Evolutionary conservation across 2,113 vertebrate genomes (phyloP).

Genomic region (Pterocles orientalis): DNA sequence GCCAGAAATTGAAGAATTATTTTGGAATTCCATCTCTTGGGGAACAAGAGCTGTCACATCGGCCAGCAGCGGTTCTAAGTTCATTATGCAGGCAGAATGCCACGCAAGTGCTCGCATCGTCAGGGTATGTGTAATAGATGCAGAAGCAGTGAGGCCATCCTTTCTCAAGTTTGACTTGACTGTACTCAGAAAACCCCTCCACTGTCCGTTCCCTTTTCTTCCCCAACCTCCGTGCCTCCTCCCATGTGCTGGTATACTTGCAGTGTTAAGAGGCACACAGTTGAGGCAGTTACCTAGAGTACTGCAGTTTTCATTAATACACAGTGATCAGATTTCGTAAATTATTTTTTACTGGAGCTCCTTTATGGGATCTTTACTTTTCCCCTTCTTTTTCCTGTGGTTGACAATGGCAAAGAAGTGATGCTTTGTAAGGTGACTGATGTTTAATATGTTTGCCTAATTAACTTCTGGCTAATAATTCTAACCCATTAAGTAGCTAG

Average conservation of each 20-base stretch:
- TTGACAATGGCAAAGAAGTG: background rate
- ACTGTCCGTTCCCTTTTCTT: background rate
- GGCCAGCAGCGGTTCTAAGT: background rate
- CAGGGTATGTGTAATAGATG: background rate
- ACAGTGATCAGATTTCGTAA: rapidly evolving
- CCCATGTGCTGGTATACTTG: too few relatives aligned
- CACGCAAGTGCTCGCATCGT: background rate
- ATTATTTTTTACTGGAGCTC: background rate
- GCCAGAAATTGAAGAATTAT: background rate
- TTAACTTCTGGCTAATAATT: slow-evolving; percentile 87
- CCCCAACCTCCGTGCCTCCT: background rate
- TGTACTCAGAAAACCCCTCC: background rate
- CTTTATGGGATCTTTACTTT: background rate
- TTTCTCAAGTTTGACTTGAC: background rate
- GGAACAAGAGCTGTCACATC: background rate
- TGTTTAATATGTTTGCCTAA: slow-evolving; percentile 83
- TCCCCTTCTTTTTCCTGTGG: background rate
- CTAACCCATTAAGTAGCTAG: slow-evolving; percentile 90
- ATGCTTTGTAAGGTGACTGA: slow-evolving; percentile 67
- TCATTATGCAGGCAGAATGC: background rate
- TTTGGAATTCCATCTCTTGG: background rate
- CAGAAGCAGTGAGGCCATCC: background rate
- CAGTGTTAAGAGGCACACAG: background rate
- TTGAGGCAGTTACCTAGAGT: background rate
- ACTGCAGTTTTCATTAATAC: background rate